phyloP scores from a whole-genome alignment of 2,888 invertebrate species.

The Cerastis leucographa region DNA sequence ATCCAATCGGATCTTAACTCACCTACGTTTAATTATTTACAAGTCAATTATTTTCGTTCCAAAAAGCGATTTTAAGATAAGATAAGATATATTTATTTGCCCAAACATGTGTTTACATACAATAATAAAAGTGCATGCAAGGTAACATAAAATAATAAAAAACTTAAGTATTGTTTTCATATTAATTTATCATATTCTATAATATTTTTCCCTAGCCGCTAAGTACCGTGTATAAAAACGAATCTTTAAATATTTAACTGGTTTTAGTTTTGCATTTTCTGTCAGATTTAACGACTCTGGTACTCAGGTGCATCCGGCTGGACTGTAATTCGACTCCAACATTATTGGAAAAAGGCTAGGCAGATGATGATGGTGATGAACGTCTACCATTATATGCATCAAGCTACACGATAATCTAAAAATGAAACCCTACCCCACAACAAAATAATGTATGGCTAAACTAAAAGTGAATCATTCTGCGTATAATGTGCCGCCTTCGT shows the following conservation, averaged over 20 bases:
- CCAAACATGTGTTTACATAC: no score
- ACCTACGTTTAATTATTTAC: no score
- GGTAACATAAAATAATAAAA: no score
- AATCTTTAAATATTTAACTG: background rate
- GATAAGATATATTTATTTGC: no score
- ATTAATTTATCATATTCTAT: no score
- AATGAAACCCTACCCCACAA: background rate
- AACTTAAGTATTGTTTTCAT: no score
- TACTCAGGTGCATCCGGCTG: background rate
- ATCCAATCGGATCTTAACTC: no score
- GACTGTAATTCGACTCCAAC: background rate
- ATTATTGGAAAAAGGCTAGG: background rate
- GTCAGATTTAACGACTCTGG: background rate
- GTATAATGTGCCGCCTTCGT: background rate
- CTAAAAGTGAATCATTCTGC: background rate
- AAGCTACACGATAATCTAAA: background rate
- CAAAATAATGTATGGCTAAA: background rate
- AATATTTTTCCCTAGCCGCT: background rate
- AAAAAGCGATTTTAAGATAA: no score
- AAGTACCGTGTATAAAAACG: background rate
- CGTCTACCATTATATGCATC: background rate
- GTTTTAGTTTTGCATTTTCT: background rate
- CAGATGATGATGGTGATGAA: background rate
- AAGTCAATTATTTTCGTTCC: no score
- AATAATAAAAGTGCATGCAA: no score